These are phyloP conservation scores for Harpalus rufipes DNA, from an alignment of 2,888 invertebrate species.

Conservation along the genomic window DNA sequence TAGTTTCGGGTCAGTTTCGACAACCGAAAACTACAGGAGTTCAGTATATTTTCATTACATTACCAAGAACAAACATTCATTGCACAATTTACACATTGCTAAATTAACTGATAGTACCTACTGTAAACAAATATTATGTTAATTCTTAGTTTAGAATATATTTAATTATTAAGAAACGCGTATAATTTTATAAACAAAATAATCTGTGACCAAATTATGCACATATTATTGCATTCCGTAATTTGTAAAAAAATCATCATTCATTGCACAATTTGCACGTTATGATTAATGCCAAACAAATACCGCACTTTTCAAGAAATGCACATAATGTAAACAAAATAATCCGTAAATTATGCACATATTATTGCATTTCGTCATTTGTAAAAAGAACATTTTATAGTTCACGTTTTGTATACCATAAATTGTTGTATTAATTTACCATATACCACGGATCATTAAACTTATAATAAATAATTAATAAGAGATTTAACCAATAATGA, in stretches of 20 bases:
- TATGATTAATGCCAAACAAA: too few species aligned
- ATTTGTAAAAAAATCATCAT: too few species aligned
- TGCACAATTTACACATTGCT: not conserved
- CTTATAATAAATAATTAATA: constrained; percentile 50
- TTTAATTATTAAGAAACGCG: too few species aligned
- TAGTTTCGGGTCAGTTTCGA: constrained; percentile 53
- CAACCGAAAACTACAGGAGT: constrained; percentile 46
- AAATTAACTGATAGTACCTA: not conserved
- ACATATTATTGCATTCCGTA: not conserved
- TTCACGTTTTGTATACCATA: not conserved
- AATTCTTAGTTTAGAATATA: too few species aligned
- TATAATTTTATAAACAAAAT: constrained; percentile 17
- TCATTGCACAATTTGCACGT: too few species aligned
- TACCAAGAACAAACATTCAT: not conserved
- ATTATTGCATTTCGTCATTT: not conserved
- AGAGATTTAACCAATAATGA: constrained; percentile 11
- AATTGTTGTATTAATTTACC: constrained; percentile 8
- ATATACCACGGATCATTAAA: constrained; percentile 28
- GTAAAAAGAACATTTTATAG: too few species aligned
- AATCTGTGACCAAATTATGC: constrained; percentile 17
- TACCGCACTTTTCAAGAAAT: not conserved
- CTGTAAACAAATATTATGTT: too few species aligned
- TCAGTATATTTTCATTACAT: not conserved
- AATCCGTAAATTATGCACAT: constrained; percentile 23
- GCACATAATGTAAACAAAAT: constrained; percentile 15